Evolutionary conservation across 2,113 vertebrate species (phyloP).

Genomic region (Corythornis madagascariensis): DNA sequence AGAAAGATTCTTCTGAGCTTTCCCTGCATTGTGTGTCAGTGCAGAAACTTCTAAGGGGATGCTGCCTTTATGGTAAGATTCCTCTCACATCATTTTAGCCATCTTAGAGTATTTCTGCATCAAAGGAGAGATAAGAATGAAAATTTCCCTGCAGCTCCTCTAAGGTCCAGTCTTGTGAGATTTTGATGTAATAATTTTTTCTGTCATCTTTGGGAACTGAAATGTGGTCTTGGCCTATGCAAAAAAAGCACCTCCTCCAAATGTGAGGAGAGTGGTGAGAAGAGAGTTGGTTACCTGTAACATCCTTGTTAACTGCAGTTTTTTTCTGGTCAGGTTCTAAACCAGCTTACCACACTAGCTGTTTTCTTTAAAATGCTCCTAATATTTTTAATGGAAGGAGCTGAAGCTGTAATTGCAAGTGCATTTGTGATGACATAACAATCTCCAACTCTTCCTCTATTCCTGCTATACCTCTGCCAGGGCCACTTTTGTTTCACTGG

Average conservation of each 20-base stretch:
- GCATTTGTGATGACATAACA: background rate
- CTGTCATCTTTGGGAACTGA: background rate
- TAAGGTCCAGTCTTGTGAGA: background rate
- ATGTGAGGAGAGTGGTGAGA: background rate
- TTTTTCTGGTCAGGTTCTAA: background rate
- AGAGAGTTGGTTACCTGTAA: background rate
- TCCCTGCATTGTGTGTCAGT: background rate
- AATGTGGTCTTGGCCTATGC: background rate
- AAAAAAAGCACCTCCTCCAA: background rate
- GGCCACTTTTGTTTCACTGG: background rate
- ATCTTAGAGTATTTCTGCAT: background rate
- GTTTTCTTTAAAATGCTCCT: background rate
- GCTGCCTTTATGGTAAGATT: background rate
- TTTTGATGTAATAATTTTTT: background rate
- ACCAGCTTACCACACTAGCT: background rate
- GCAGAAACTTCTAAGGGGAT: background rate
- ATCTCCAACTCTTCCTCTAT: background rate
- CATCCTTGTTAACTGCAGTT: background rate
- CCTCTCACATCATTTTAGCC: background rate
- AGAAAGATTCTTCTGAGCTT: background rate
- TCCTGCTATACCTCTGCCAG: background rate
- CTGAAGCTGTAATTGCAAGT: background rate
- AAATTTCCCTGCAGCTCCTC: background rate
- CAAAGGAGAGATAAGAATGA: background rate
- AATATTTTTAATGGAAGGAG: background rate